Conservation (phyloP, 2,113 vertebrate genomes). For the Orientallactaga bullata region DNA sequence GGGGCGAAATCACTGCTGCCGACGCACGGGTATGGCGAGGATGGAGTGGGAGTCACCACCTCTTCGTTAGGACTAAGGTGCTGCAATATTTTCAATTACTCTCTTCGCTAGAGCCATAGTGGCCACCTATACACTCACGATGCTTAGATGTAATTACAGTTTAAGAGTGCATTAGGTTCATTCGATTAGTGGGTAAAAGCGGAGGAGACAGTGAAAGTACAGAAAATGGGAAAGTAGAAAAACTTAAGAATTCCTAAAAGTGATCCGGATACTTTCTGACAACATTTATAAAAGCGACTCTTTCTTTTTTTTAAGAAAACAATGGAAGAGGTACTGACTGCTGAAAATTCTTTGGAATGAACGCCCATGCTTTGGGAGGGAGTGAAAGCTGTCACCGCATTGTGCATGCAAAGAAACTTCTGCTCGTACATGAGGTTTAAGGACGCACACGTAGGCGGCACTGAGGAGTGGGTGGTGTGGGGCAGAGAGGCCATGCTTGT, state of each 20-base stretch:
- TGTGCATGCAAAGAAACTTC: not conserved
- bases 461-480: not conserved
- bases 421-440: not conserved
- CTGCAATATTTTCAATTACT: not conserved
- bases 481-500: not conserved
- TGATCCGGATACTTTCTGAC: not conserved
- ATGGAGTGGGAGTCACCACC: not conserved
- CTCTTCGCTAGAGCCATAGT: not conserved
- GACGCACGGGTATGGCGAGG: not conserved
- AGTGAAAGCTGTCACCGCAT: not conserved
- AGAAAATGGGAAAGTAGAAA: not conserved
- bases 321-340: not conserved
- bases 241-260: not conserved
- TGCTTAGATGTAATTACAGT: not conserved
- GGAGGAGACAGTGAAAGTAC: not conserved
- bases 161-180: not conserved
- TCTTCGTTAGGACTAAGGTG: not conserved
- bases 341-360: not conserved
- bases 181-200: not conserved
- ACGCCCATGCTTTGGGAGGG: not conserved
- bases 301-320: not conserved
- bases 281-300: not conserved
- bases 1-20: not conserved
- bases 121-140: not conserved
- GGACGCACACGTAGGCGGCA: no score